phyloP scores from a whole-genome alignment of 2,113 vertebrate genomes.

The Eidolon helvum region DNA sequence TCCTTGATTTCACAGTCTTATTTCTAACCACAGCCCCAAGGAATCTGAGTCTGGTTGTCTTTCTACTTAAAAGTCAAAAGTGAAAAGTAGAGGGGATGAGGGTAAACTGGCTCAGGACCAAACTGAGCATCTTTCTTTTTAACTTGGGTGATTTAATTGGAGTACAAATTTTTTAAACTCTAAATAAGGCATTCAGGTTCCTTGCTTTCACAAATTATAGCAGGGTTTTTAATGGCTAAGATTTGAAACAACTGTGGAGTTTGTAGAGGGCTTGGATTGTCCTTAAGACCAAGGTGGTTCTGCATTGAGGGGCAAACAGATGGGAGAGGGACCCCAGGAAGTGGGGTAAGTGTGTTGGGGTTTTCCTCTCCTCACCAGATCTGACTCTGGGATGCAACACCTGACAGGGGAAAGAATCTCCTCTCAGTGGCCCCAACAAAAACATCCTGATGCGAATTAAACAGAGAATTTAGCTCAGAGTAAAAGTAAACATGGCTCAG shows the following conservation, averaged over 20 bases:
- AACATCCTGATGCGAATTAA: constrained; percentile 64
- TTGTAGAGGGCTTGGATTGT: not conserved
- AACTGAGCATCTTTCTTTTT: not conserved
- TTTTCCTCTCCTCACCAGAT: constrained; percentile 21
- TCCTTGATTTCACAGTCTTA: not conserved
- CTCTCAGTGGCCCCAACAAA: constrained; percentile 39
- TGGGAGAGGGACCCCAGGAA: not conserved
- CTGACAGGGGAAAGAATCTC: constrained; percentile 52
- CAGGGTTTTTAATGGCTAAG: not conserved
- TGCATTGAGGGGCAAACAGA: not conserved
- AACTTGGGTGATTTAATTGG: not conserved
- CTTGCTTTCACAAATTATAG: not conserved
- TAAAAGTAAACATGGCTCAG: constrained; percentile 65
- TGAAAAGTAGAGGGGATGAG: not conserved
- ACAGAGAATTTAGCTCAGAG: constrained; percentile 48
- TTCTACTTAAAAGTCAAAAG: not conserved
- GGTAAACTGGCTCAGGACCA: not conserved
- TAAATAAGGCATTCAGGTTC: not conserved
- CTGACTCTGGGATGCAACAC: constrained; percentile 12
- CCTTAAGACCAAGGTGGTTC: not conserved
- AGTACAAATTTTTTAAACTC: not conserved
- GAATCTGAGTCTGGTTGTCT: not conserved
- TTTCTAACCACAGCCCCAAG: not conserved
- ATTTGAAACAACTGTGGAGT: not conserved
- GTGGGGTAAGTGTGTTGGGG: not conserved